Evolutionary conservation across 2,113 vertebrate species (phyloP).

Genomic region (Poeciliopsis occidentalis): DNA sequence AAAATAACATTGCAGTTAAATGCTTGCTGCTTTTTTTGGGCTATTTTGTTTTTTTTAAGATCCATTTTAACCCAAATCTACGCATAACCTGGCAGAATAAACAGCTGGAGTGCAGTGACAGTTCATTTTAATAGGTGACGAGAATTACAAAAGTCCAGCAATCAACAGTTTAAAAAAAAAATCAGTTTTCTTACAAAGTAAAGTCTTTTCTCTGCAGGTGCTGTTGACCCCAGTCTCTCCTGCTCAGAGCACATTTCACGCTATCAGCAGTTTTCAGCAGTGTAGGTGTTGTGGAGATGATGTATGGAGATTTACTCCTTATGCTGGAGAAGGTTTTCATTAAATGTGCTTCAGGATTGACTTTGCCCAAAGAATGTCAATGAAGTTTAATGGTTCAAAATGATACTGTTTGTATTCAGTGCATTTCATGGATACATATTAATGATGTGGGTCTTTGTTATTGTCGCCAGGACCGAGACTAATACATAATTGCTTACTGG

Average conservation of each 20-base stretch:
- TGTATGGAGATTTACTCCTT: constrained; percentile 48
- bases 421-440: background rate
- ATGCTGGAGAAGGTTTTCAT: constrained; percentile 39
- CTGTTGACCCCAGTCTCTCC: constrained; percentile 45
- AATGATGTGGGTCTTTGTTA: constrained; percentile 12
- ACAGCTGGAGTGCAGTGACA: background rate
- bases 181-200: constrained; percentile 17
- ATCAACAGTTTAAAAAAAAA: background rate
- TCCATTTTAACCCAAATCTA: background rate
- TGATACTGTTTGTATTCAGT: background rate
- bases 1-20: no score
- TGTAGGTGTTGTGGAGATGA: constrained; percentile 27
- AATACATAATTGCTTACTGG: background rate
- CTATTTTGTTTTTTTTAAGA: no score
- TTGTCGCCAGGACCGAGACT: background rate
- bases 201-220: constrained; percentile 62
- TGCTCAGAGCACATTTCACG: constrained; percentile 40
- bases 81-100: background rate
- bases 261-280: constrained; percentile 56
- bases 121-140: background rate
- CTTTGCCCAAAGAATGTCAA: constrained; percentile 3
- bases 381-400: background rate
- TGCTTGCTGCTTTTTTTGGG: no score
- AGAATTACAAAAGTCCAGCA: constrained; percentile 4
- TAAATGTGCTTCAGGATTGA: constrained; percentile 23